Evolutionary conservation across 2,888 invertebrate genomes (phyloP).

Genomic region (Coelopa pilipes): DNA sequence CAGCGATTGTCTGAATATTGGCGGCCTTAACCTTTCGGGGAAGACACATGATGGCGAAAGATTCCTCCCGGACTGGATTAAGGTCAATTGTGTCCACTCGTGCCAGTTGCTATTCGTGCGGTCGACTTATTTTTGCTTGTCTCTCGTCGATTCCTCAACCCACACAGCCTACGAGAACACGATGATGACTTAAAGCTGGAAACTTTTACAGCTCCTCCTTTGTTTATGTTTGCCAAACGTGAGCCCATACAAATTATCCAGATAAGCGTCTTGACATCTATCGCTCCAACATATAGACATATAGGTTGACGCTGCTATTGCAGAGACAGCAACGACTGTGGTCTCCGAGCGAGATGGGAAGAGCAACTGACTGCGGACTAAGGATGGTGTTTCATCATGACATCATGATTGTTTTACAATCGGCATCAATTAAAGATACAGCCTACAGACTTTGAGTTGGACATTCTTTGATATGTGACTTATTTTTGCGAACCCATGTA

Average conservation of each 20-base stretch:
- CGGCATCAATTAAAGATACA: too few relatives aligned
- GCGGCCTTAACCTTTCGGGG: constrained; percentile 51
- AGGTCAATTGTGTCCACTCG: background rate
- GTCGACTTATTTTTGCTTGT: background rate
- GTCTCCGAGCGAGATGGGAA: too few relatives aligned
- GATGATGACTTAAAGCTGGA: background rate
- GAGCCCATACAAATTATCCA: constrained; percentile 55
- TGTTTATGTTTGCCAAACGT: constrained; percentile 54
- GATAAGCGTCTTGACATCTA: constrained; percentile 31
- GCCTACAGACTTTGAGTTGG: too few relatives aligned
- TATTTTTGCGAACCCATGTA: too few relatives aligned
- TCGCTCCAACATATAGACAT: background rate
- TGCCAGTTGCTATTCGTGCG: background rate
- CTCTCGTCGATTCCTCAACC: background rate
- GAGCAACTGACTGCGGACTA: background rate
- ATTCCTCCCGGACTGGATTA: background rate
- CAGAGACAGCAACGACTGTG: too few relatives aligned
- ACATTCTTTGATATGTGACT: too few relatives aligned
- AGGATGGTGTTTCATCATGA: background rate
- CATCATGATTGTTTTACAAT: too few relatives aligned
- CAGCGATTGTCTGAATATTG: constrained; percentile 52
- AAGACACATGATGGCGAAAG: constrained; percentile 52
- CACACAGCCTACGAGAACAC: background rate
- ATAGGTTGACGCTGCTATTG: background rate
- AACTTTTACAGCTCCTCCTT: background rate